Evolutionary conservation across 2,113 vertebrate genomes (phyloP), one percentile per base, ranked within the genome.

Genomic region (Channa argus): DNA sequence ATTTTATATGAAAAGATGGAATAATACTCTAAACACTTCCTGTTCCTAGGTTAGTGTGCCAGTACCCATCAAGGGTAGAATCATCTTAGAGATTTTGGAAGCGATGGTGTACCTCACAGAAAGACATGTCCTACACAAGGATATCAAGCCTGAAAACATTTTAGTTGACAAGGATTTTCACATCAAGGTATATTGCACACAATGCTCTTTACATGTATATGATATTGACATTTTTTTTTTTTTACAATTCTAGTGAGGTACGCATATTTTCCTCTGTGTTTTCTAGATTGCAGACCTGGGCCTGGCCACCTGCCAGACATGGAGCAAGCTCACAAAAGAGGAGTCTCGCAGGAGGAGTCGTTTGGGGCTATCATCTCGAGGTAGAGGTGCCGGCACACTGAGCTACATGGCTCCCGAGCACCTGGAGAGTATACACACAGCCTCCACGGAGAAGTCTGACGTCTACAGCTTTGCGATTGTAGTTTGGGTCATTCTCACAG

Each of bases 371-470:
- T 71, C 65, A 3, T 8, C 59, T 1, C 74, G 51, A 5, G 71
- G n/a, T 9, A 91, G 86, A 67, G 95, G 91, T 0, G 96, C 95
- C 0, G 97, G 98, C n/a, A 99, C 97, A 0, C 95, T 99, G n/a
- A 94, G 90, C 86, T 99, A 99, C 88, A 97, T 98, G 96, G 98
- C 97, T 0, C 98, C 98, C 0, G 98, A 99, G 64, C 97, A 98
- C 72, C 92, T 99, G 83, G 65, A 82, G 0, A 91, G 73, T n/a
- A 49, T 98, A 67, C 94, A 98, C 0, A 74, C 82, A 0, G 90
- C 79, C 33, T 96, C 96, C 82, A 94, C 93, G 0, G 96, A 97
- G 86, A 99, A 98, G 77, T 99, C 97, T 0, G 98, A 99, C 0
- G 94, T 99, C 63, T 99, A 98, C 92, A 99, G 98, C 88, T 99